Evolutionary conservation across 2,113 vertebrate genomes (phyloP), one percentile per base, ranked within the genome.

Genomic region (Oncorhynchus kisutch): DNA sequence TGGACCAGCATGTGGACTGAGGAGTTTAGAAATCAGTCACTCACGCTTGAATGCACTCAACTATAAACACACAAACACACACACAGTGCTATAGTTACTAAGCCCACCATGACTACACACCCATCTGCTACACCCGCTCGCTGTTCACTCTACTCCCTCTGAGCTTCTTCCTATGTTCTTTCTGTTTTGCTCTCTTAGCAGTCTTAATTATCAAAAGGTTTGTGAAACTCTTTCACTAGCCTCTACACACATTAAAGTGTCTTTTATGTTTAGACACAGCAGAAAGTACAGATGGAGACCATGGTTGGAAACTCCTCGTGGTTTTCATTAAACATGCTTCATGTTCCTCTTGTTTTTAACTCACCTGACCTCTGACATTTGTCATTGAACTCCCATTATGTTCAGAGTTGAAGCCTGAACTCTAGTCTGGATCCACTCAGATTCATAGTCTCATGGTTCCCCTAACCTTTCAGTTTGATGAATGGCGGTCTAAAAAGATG

Each of bases 401-500:
- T 24, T 49, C 18, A 2, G 12, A 20, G 39, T 51, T 27, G 59
- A n/a, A 22, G n/a, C 6, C 22, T 25, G 25, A 22, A 29, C 22
- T 66, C n/a, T 24, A 18, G 0, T 9, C 6, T n/a, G 22, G 71
- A 73, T 78, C 59, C 65, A 22, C 1, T 71, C 49, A 27, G 45
- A 45, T 20, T 71, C 48, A 6, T 39, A 22, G 59, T 22, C n/a
- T 62, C 73, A 70, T 81, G 74, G 34, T 75, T 79, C 45, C 60
- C 11, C 24, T 67, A 6, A 25, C 25, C 24, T 54, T 66, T 57
- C 54, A 18, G 18, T 57, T 57, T 6, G 3, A 22, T 81, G 67
- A 80, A 51, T 67, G 74, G 80, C 77, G 48, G 60, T 77, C 59
- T 25, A 54, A 24, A n/a, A 7, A 22, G 1, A 82, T 79, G 72